A percentile compares a stretch with the other conserved stretches of the same genome.
phyloP scores from a whole-genome alignment of 2,797 vertebrate species.

The Heterohyrax brucei region DNA sequence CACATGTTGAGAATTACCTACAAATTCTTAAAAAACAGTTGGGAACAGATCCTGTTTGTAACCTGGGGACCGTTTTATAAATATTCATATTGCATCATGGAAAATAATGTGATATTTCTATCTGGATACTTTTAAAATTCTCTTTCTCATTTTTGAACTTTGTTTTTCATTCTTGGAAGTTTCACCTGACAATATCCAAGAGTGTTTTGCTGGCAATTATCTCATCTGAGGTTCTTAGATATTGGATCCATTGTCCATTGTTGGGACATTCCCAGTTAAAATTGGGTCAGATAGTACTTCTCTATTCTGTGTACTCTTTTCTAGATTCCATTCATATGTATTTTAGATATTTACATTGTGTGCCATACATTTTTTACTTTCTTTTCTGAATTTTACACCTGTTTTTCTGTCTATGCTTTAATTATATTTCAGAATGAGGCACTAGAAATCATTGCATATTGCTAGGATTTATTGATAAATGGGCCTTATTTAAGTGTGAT shows the following conservation, averaged over 20 bases:
- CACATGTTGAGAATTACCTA: too few relatives aligned
- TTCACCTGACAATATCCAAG: neutral
- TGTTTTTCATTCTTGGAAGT: neutral
- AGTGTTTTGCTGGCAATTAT: neutral
- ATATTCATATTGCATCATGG: neutral
- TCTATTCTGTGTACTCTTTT: neutral
- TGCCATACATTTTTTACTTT: neutral
- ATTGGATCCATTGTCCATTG: neutral
- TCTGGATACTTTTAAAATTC: neutral
- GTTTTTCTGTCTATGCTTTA: neutral
- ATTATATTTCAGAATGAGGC: neutral
- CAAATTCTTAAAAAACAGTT: too few relatives aligned
- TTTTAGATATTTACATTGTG: neutral
- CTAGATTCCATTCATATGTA: neutral
- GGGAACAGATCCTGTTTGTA: too few relatives aligned
- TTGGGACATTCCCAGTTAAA: neutral
- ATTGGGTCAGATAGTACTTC: neutral
- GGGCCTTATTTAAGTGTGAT: neutral
- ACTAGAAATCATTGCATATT: neutral
- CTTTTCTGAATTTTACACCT: neutral
- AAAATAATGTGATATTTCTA: neutral
- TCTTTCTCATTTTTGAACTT: neutral
- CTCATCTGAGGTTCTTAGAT: neutral
- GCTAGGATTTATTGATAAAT: neutral
- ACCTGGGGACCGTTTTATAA: neutral